These are phyloP conservation scores for Helogale parvula DNA, from an alignment of 2,113 vertebrate species.

Conservation along the genomic window DNA sequence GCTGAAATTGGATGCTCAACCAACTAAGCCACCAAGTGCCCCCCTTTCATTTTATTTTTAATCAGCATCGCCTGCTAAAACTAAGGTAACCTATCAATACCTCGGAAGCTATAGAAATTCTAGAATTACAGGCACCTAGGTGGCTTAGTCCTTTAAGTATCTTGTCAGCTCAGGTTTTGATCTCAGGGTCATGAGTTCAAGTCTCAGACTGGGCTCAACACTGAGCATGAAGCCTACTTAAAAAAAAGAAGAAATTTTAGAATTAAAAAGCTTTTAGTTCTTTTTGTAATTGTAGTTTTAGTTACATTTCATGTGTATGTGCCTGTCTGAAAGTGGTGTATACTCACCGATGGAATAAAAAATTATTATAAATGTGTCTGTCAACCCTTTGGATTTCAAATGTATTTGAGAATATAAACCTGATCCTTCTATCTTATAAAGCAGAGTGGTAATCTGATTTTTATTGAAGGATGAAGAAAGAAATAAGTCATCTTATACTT, in stretches of 20 bases:
- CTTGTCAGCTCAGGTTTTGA: too few species aligned
- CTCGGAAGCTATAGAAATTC: neutral
- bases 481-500: neutral
- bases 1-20: too few species aligned
- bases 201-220: too few species aligned
- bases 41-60: neutral
- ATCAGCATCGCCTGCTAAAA: neutral
- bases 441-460: conserved; percentile 5
- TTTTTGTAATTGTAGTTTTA: neutral
- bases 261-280: neutral
- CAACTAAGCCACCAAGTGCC: too few species aligned
- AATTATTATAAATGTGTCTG: neutral
- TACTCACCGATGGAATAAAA: conserved; percentile 33
- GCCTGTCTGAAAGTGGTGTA: neutral
- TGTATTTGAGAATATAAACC: neutral
- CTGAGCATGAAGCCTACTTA: too few species aligned
- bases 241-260: neutral
- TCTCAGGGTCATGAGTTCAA: too few species aligned
- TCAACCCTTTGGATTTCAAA: conserved; percentile 11
- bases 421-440: neutral
- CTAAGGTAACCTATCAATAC: neutral
- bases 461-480: conserved; percentile 7
- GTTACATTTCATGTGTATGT: neutral
- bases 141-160: too few species aligned
- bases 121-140: neutral